Evolutionary conservation across 1,140 invertebrate species (phyloP), one percentile per base, ranked within the genome.

Genomic region (Panagrolaimus sp.): DNA sequence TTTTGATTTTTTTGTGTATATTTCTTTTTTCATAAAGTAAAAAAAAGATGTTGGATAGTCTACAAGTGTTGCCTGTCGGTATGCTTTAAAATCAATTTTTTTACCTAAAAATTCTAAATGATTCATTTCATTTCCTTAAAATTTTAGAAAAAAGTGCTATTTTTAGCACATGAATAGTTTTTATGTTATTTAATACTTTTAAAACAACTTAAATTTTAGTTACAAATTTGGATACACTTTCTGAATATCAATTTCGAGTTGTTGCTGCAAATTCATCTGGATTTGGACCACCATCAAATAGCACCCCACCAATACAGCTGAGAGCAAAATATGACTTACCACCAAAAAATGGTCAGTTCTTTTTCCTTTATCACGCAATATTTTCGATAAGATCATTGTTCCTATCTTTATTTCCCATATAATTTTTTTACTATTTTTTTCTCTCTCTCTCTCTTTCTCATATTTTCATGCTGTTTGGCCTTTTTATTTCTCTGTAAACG

Each of bases 181-280:
- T 38, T 2, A 38, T 38, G 32, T 38, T 7, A 38, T 38, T 2
- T 32, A 43, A 6, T 43, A n/a, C 5, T 21, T 46, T 32, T 43
- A 65, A 43, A 2, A 15, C n/a, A 26, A 38, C 24, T 38, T 58
- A n/a, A 5, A 65, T 64, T 71, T 72, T 62, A 78, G 77, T 78
- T 10, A 76, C 77, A 65, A 83, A 82, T 47, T 69, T 81, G 47
- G 80, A 77, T 46, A 70, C 82, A 17, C 21, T 58, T 24, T 63
- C 70, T n/a, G 69, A 78, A 52, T 77, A 83, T 21, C 77, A 78
- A 68, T 82, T 82, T 62, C 75, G 80, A 14, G 81, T 83, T 12
- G 67, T 76, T 28, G 80, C 80, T 12, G 80, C 79, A 47, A 78
- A 82, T 65, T 58, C 68, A 45, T 67, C 73, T 58, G 81, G 81